phyloP scores from a whole-genome alignment of 2,888 invertebrate genomes.

The Hyppa rectilinea region DNA sequence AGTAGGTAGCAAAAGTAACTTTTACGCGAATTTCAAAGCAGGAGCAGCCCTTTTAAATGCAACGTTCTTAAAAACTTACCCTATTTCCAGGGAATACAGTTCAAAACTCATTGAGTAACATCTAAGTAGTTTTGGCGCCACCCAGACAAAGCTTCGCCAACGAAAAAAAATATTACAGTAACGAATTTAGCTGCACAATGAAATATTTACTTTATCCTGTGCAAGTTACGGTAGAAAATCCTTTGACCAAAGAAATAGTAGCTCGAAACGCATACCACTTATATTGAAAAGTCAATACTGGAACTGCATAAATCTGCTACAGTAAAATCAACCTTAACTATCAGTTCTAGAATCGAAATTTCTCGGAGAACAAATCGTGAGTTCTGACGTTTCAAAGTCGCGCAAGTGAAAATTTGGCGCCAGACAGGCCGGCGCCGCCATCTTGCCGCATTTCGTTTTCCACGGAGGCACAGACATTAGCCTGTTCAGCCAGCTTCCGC shows the following conservation, averaged over 20 bases:
- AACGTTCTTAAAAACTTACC: conserved; percentile 16
- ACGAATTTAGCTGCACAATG: conserved; percentile 31
- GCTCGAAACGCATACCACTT: conserved; percentile 67
- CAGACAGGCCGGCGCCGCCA: conserved; percentile 85
- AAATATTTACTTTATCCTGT: conserved; percentile 30
- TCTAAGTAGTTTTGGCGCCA: conserved; percentile 69
- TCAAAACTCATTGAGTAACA: conserved; percentile 18
- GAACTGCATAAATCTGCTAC: conserved; percentile 57
- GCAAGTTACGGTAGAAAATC: conserved; percentile 31
- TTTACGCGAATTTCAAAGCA: conserved; percentile 34
- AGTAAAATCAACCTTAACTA: conserved; percentile 20
- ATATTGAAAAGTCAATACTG: conserved; percentile 74
- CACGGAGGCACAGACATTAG: conserved; percentile 76
- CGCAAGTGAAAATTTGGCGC: conserved; percentile 78
- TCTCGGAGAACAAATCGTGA: neutral
- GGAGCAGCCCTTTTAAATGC: conserved; percentile 42
- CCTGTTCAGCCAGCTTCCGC: conserved; percentile 82
- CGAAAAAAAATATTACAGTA: conserved; percentile 65
- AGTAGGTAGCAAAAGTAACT: conserved; percentile 42
- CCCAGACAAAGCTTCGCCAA: conserved; percentile 75
- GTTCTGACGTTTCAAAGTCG: conserved; percentile 70
- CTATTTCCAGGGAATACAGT: neutral
- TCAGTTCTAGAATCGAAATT: neutral
- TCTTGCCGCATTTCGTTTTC: conserved; percentile 78
- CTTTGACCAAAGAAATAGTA: conserved; percentile 41